phyloP scores from a whole-genome alignment of 2,113 vertebrate species.

The Caranx melampygus region DNA sequence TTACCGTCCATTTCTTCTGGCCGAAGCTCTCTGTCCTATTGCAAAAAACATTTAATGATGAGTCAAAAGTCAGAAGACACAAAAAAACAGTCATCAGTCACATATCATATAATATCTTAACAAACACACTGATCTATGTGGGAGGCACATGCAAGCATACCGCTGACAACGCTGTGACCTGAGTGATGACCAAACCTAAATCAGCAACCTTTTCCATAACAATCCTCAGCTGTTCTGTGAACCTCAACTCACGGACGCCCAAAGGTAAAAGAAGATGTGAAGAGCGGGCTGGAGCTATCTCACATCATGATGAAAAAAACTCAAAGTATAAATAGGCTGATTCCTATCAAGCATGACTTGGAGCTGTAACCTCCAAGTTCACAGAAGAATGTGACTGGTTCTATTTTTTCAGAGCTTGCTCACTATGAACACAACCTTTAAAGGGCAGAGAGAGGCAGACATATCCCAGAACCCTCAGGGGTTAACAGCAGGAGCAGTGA shows the following conservation, averaged over 20 bases:
- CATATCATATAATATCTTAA: slow-evolving; percentile 6
- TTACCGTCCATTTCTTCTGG: slow-evolving; percentile 98
- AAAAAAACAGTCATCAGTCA: not conserved
- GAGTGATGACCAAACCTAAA: slow-evolving; percentile 38
- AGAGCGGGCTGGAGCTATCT: slow-evolving; percentile 9
- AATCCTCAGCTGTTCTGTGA: slow-evolving; percentile 1
- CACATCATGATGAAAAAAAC: slow-evolving; percentile 30
- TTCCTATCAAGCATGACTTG: slow-evolving; percentile 44
- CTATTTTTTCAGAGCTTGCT: slow-evolving; percentile 49
- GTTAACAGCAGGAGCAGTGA: slow-evolving; percentile 73
- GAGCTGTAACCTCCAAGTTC: slow-evolving; percentile 45
- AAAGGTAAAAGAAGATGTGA: slow-evolving; percentile 8
- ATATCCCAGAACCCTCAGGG: slow-evolving; percentile 76
- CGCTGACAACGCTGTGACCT: slow-evolving; percentile 3
- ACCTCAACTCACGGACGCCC: slow-evolving; percentile 5
- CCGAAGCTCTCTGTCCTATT: slow-evolving; percentile 94
- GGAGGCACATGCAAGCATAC: slow-evolving; percentile 29
- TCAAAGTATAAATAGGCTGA: slow-evolving; percentile 28
- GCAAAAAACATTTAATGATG: slow-evolving; percentile 60
- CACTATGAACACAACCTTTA: slow-evolving; percentile 78
- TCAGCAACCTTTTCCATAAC: slow-evolving; percentile 34
- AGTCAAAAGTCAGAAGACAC: not conserved
- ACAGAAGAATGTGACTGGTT: slow-evolving; percentile 63
- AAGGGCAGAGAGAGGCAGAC: slow-evolving; percentile 78
- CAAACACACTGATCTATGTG: slow-evolving; percentile 26